Evolutionary conservation across 2,888 invertebrate genomes (phyloP).

Genomic region (Lithosia quadra): DNA sequence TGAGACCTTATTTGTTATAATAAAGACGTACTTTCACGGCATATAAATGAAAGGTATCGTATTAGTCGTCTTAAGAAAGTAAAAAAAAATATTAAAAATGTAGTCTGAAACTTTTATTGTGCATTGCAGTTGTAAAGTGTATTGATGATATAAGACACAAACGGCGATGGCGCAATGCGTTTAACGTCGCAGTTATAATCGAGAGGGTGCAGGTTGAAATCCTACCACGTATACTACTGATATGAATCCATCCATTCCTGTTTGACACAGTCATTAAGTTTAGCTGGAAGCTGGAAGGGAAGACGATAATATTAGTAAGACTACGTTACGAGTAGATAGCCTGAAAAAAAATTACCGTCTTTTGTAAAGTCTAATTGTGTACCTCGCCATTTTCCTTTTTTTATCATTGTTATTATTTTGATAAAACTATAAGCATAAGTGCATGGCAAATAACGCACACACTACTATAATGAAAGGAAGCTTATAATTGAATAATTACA

Average conservation of each 20-base stretch:
- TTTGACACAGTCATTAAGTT: neutral
- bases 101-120: too few relatives aligned
- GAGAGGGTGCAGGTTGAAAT: neutral
- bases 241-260: neutral
- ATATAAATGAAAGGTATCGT: neutral
- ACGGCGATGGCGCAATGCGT: neutral
- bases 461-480: slow-evolving; percentile 46
- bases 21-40: slow-evolving; percentile 12
- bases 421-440: slow-evolving; percentile 19
- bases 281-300: neutral
- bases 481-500: slow-evolving; percentile 29
- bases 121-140: neutral
- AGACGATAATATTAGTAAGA: neutral
- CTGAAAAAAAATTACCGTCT: neutral
- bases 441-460: slow-evolving; percentile 83
- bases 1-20: slow-evolving; percentile 48
- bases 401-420: neutral
- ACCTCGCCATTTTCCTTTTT: neutral
- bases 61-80: neutral
- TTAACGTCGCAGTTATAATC: too few relatives aligned
- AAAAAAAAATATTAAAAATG: neutral
- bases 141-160: neutral
- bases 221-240: neutral
- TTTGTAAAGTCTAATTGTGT: neutral
- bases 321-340: neutral